Base-by-base conservation (phyloP, 2,113 vertebrate genomes). In the Oenanthe oenanthe region DNA sequence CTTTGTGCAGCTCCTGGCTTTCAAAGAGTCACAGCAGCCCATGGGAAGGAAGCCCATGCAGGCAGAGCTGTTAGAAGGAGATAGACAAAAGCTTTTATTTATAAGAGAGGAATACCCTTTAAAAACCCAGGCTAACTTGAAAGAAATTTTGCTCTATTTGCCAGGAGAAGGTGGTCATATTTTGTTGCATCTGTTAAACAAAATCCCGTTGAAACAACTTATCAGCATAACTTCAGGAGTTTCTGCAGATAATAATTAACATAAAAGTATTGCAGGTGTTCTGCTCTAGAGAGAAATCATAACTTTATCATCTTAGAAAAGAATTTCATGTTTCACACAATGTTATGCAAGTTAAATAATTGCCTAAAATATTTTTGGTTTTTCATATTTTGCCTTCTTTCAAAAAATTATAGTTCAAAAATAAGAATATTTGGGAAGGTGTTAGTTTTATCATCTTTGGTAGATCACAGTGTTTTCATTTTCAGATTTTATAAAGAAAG, bases 1-100 rank as follows among this genome's bases (percentile, higher is more conserved):
- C 63, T 76, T 63, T 0, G 1, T 17, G 56, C 0, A 0, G 36
- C 36, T 65, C 20, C 42, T 84, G 60, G 25, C 38, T 73, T 70
- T 84, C 34, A 31, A 47, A 79, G 66, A 31, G 63, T 56, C 54
- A 32, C 45, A 60, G 8, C 4, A 38, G 29, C 48, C 53, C 25
- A 3, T 0, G 4, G 11, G 4, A 63, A 36, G 34, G 34, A 36
- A 36, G 34, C 34, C 34, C 34, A 36, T 36, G 38, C 25, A 72
- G 63, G 42, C 31, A 62, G 16, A 54, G 13, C n/a, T 84, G 17
- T 53, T 31, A n/a, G 32, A 43, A 58, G 14, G 12, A 56, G 17
- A 36, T 32, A 7, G 34, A 38, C 29, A 62, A 68, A 71, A 67
- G 13, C 1, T 18, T 17, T 12, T 32, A 38, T 63, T n/a, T 62